Percentiles rank a stretch among this genome's conserved stretches.
phyloP scores from a whole-genome alignment of 2,797 vertebrate species.

The Danionella dracula region DNA sequence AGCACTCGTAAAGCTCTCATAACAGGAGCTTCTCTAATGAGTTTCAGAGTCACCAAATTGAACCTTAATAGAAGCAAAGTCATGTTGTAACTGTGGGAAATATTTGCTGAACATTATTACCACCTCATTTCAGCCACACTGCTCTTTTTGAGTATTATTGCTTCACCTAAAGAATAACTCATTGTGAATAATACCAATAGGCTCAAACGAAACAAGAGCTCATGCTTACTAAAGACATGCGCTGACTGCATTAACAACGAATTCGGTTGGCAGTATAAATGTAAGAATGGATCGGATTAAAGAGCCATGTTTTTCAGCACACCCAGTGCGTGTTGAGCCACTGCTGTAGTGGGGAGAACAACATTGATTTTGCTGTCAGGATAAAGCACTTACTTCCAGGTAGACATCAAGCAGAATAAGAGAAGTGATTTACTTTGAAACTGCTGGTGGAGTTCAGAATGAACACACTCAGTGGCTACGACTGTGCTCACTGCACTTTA shows the following conservation, averaged over 20 bases:
- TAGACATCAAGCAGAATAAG: constrained; percentile 16
- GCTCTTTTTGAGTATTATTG: neutral
- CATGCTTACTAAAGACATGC: no score
- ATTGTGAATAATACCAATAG: no score
- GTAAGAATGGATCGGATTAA: neutral
- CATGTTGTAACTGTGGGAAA: neutral
- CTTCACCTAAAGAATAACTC: neutral
- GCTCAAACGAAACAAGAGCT: no score
- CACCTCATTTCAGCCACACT: neutral
- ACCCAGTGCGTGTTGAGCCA: constrained; percentile 21
- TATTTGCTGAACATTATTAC: neutral
- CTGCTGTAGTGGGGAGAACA: constrained; percentile 1
- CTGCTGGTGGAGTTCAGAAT: neutral
- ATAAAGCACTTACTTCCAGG: constrained; percentile 35
- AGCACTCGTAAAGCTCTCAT: neutral
- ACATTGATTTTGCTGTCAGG: constrained; percentile 40
- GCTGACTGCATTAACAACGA: no score
- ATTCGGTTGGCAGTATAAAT: no score
- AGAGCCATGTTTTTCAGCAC: constrained; percentile 17
- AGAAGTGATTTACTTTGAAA: constrained; percentile 25
- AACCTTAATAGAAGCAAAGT: neutral
- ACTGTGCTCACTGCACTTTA: no score
- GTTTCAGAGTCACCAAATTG: neutral
- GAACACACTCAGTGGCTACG: neutral
- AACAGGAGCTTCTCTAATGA: neutral